Percentiles rank a stretch among this genome's conserved stretches.
Conservation (phyloP, 2,797 vertebrate species). For the Gallinago stenura region DNA sequence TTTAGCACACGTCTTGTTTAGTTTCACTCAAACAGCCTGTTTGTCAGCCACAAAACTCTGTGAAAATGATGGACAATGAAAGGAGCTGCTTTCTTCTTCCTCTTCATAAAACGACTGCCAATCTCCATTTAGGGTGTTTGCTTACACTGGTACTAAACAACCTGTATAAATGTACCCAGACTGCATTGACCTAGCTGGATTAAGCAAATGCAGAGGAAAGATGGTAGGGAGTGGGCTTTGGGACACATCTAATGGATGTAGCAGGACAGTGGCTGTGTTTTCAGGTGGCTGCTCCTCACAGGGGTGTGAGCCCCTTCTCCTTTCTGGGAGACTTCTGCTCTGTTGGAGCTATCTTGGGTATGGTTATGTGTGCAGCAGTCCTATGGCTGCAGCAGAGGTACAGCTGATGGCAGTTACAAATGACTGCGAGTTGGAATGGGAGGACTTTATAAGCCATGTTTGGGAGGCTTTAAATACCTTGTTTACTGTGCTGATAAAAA, state of each 20-base stretch:
- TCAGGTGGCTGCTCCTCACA: background rate
- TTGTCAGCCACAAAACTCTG: background rate
- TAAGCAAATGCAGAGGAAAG: background rate
- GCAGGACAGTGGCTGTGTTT: background rate
- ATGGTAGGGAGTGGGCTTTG: accelerated
- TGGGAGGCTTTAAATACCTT: background rate
- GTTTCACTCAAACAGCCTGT: background rate
- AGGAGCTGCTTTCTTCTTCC: background rate
- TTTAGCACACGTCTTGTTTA: background rate
- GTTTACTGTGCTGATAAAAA: background rate
- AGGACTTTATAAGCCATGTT: background rate
- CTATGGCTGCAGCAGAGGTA: background rate
- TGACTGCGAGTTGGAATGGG: background rate
- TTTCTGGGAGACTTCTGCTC: background rate
- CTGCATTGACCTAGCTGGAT: background rate
- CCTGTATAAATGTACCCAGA: background rate
- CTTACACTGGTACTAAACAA: background rate
- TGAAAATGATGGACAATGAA: background rate
- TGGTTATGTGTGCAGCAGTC: background rate
- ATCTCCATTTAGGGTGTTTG: background rate
- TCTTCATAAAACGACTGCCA: background rate
- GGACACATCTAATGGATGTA: background rate
- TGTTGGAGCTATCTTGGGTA: background rate
- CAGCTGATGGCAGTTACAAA: background rate
- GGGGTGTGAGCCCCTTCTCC: background rate